Evolutionary conservation across 1,140 invertebrate species (phyloP).

Genomic region (Stegodyphus mimosarum): DNA sequence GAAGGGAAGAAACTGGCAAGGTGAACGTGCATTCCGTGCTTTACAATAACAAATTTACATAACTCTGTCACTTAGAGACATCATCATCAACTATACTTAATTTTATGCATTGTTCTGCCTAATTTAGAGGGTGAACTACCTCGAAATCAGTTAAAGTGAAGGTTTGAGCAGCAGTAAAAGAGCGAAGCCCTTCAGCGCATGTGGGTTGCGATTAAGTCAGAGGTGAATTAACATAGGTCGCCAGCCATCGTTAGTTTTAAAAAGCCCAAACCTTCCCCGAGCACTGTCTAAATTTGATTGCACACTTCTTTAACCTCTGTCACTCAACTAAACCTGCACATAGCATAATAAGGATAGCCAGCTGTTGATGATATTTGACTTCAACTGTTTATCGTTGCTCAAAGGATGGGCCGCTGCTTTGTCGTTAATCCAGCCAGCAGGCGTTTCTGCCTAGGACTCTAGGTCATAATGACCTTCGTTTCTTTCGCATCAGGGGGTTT

Average conservation of each 20-base stretch:
- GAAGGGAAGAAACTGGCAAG: too few relatives aligned
- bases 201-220: too few relatives aligned
- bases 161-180: too few relatives aligned
- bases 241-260: slow-evolving; percentile 1
- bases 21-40: too few relatives aligned
- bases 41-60: too few relatives aligned
- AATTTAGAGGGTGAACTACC: too few relatives aligned
- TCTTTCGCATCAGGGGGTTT: slow-evolving; percentile 38
- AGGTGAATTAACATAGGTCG: slow-evolving; percentile 9
- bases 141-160: too few relatives aligned
- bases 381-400: slow-evolving; percentile 32
- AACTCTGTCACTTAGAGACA: too few relatives aligned
- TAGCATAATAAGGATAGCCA: slow-evolving; percentile 34
- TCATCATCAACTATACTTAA: too few relatives aligned
- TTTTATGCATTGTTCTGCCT: too few relatives aligned
- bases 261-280: not conserved
- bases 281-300: slow-evolving; percentile 18
- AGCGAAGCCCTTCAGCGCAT: too few relatives aligned
- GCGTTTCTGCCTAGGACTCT: not conserved
- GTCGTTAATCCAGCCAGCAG: slow-evolving; percentile 20
- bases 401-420: slow-evolving; percentile 22
- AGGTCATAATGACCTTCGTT: slow-evolving; percentile 38
- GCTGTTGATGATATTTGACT: slow-evolving; percentile 15
- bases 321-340: slow-evolving; percentile 3
- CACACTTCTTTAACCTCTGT: slow-evolving; percentile 15